Conservation (phyloP, 2,797 vertebrate genomes). For the Carduelis carduelis region DNA sequence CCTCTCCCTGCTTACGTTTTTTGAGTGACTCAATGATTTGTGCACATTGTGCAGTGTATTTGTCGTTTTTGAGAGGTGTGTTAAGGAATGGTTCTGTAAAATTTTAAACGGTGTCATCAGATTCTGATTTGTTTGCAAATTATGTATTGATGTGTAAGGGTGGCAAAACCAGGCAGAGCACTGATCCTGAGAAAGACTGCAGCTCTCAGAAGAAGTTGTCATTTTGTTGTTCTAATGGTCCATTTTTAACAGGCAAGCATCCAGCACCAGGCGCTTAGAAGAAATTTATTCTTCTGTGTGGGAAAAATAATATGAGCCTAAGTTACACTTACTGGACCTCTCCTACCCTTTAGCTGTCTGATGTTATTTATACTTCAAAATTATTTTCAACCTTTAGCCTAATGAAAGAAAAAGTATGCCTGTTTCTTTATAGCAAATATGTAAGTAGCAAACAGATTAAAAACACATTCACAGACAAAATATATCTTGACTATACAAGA, state of each 20-base stretch:
- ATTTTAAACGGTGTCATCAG: not conserved
- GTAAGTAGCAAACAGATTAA: not conserved
- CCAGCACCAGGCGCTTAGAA: not conserved
- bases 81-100: not conserved
- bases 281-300: not conserved
- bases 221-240: not conserved
- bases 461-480: not conserved
- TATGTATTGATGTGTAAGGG: not conserved
- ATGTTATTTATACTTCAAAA: not conserved
- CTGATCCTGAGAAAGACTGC: not conserved
- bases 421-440: not conserved
- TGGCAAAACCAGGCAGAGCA: not conserved
- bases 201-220: not conserved
- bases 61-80: not conserved
- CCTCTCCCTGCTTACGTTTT: not conserved
- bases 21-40: not conserved
- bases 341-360: not conserved
- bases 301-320: not conserved
- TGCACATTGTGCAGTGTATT: not conserved
- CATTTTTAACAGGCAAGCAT: not conserved
- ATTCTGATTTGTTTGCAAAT: not conserved
- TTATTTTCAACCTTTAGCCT: conserved; percentile 25
- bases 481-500: not conserved
- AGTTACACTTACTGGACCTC: not conserved
- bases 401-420: not conserved